Evolutionary conservation across 2,888 invertebrate species (phyloP).

Genomic region (Troilus luridus): DNA sequence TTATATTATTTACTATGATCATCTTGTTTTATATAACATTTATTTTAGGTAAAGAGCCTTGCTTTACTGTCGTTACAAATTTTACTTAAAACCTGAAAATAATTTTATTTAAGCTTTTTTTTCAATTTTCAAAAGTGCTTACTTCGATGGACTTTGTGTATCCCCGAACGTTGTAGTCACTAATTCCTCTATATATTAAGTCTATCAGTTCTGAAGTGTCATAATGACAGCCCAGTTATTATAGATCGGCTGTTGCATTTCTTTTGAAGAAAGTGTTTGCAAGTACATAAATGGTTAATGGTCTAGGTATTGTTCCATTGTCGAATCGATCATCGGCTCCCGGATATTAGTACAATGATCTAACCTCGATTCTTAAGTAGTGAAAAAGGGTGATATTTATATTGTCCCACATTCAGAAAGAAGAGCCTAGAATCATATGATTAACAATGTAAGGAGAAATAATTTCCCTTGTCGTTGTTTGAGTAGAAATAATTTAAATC

Average conservation of each 20-base stretch:
- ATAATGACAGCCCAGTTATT: background rate
- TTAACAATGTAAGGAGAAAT: background rate
- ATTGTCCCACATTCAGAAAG: background rate
- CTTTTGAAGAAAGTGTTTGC: background rate
- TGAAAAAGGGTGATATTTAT: background rate
- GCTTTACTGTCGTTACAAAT: too few species aligned
- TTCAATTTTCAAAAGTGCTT: background rate
- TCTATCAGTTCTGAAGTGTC: background rate
- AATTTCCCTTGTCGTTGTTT: too few species aligned
- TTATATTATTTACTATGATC: too few species aligned
- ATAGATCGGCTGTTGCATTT: background rate
- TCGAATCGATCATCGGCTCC: background rate
- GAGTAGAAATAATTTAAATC: too few species aligned
- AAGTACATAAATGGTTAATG: background rate
- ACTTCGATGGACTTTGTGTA: background rate
- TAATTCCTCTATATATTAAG: background rate
- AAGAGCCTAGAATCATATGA: background rate
- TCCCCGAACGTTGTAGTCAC: background rate
- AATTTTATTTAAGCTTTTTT: background rate
- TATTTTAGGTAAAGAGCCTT: too few species aligned
- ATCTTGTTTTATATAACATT: too few species aligned
- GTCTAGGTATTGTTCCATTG: background rate
- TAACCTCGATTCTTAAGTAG: conserved; percentile 4
- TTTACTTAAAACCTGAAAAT: too few species aligned
- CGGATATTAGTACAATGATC: conserved; percentile 14